Percentiles rank a stretch among this genome's conserved stretches.
These are phyloP conservation scores for Philaethria dido DNA, from an alignment of 2,888 invertebrate genomes.

Conservation along the genomic window DNA sequence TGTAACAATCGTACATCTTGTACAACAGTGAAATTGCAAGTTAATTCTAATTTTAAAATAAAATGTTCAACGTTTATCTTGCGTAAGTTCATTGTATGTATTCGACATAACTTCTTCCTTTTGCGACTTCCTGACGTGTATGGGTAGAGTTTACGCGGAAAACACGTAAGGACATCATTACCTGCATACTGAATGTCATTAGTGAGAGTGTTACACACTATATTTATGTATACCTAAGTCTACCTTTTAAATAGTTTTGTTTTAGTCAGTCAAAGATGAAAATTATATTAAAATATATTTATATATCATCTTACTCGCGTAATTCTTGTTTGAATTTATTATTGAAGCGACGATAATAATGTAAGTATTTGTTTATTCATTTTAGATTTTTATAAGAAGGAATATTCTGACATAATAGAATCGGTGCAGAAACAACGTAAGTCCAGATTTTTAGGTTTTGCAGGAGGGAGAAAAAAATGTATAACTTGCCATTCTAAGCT, in stretches of 20 bases:
- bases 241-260: constrained; percentile 18
- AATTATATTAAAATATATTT: too few relatives aligned
- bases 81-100: constrained; percentile 43
- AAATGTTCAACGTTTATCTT: constrained; percentile 32
- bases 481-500: too few relatives aligned
- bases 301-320: too few relatives aligned
- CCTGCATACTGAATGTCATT: constrained; percentile 46
- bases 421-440: too few relatives aligned
- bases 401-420: too few relatives aligned
- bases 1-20: too few relatives aligned
- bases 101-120: constrained; percentile 44
- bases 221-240: constrained; percentile 26
- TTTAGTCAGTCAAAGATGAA: background rate
- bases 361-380: too few relatives aligned
- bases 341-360: too few relatives aligned
- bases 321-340: too few relatives aligned
- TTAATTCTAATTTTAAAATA: background rate
- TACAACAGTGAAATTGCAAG: background rate
- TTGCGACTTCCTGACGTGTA: constrained; percentile 44
- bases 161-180: constrained; percentile 52
- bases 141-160: constrained; percentile 53
- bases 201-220: constrained; percentile 44
- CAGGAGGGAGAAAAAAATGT: too few relatives aligned
- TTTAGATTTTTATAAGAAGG: too few relatives aligned
- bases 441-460: too few relatives aligned